Percentiles rank a stretch among this genome's conserved stretches.
Evolutionary conservation across 2,113 vertebrate species (phyloP).

Genomic region (Zingel zingel): DNA sequence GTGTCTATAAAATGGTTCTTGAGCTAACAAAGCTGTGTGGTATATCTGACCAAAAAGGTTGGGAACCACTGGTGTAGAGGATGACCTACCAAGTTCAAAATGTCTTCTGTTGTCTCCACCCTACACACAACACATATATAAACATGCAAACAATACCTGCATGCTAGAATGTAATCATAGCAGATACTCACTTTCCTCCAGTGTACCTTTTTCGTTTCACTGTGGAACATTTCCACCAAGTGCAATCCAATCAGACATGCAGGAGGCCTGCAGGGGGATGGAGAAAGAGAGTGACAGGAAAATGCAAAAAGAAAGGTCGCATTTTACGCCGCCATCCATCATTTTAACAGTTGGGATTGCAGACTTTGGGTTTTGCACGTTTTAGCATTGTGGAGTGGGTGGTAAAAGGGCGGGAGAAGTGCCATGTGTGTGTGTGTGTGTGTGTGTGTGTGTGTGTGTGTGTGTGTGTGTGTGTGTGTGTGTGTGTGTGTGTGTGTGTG

Average conservation of each 20-base stretch:
- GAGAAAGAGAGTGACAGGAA: constrained; percentile 47
- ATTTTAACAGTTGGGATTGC: constrained; percentile 65
- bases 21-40: background rate
- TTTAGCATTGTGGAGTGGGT: constrained; percentile 40
- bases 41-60: background rate
- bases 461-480: constrained; percentile 26
- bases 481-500: constrained; percentile 15
- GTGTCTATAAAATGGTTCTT: background rate
- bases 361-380: constrained; percentile 52
- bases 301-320: constrained; percentile 72
- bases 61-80: background rate
- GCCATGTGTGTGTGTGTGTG: constrained; percentile 24
- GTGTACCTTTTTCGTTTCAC: background rate
- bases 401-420: constrained; percentile 20
- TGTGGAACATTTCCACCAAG: constrained; percentile 33
- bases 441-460: constrained; percentile 31
- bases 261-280: constrained; percentile 11
- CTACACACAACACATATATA: background rate
- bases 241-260: constrained; percentile 55
- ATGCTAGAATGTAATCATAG: background rate
- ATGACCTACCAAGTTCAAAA: background rate
- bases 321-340: constrained; percentile 78
- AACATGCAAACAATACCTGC: background rate
- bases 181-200: constrained; percentile 7
- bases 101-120: background rate